Evolutionary conservation across 2,888 invertebrate species (phyloP), one percentile per base, ranked within the genome.

Genomic region (Polymixis lichenea): DNA sequence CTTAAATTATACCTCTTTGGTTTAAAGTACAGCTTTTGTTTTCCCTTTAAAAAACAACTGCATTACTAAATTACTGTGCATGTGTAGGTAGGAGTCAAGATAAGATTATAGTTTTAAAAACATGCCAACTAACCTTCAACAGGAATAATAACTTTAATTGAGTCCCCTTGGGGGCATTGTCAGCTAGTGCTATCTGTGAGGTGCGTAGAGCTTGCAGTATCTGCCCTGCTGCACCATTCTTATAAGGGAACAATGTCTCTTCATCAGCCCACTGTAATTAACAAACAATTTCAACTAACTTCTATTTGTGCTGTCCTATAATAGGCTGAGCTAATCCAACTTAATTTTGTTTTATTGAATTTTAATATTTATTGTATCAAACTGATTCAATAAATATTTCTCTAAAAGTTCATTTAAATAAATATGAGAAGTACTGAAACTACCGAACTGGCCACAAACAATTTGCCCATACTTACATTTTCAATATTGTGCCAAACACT

Each of bases 141-240:
- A 97, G 97, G 61, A 99, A 93, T 87, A 98, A 95, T 72, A 99
- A 95, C 95, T 99, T 99, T 69, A 99, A 96, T 93, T 99, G 99
- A 53, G 99, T 99, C 76, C 99, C 99, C 91, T 98, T 97, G 43
- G 97, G 97, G 82, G 98, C 98, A 94, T 98, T 98, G 92, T 98
- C 98, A 15, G 98, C 98, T 79, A 97, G 95, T 22, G 97, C 96
- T 90, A 98, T 98, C 90, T 97, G 97, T 82, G 98, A 97, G 86
- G 97, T 97, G 83, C 97, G 97, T 87, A 98, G 95, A 22, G 97
- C 97, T 77, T 97, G 95, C 70, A 98, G 91, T 83, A 98, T 96
- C 88, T 97, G 97, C 13, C 98, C 98, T 83, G 91, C 94, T 88
- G 89, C 93, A 91, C 93, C 97, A 96, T 97, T 95, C 92, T 87